Evolutionary conservation across 1,140 invertebrate species (phyloP).

Genomic region (Diuraphis noxia): DNA sequence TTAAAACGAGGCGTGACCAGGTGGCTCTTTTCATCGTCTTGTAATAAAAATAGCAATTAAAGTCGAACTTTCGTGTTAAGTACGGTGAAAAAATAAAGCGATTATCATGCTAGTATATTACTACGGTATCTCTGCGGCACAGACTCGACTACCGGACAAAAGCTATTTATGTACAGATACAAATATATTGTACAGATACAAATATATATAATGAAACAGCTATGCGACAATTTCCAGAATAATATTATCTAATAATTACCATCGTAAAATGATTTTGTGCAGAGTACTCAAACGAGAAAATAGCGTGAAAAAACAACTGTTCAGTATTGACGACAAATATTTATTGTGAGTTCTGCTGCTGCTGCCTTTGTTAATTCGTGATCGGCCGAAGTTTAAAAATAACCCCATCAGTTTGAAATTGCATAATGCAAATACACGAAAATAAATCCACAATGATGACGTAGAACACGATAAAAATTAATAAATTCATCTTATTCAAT

Average conservation of each 20-base stretch:
- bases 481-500: no score
- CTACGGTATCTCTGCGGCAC: background rate
- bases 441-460: no score
- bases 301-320: background rate
- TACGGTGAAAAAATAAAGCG: slow-evolving; percentile 18
- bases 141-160: background rate
- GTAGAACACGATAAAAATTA: no score
- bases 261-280: background rate
- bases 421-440: no score
- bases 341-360: background rate
- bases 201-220: background rate
- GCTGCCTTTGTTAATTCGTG: no score
- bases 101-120: slow-evolving; percentile 36
- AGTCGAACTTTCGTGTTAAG: background rate
- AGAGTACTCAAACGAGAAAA: background rate
- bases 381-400: no score
- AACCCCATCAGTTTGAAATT: no score
- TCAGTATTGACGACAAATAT: background rate
- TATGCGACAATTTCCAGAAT: background rate
- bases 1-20: background rate
- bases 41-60: slow-evolving; percentile 35
- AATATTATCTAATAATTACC: slow-evolving; percentile 10
- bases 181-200: background rate
- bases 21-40: background rate
- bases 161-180: background rate